Evolutionary conservation across 2,797 vertebrate genomes (phyloP).

Genomic region (Chelidonichthys spinosus): DNA sequence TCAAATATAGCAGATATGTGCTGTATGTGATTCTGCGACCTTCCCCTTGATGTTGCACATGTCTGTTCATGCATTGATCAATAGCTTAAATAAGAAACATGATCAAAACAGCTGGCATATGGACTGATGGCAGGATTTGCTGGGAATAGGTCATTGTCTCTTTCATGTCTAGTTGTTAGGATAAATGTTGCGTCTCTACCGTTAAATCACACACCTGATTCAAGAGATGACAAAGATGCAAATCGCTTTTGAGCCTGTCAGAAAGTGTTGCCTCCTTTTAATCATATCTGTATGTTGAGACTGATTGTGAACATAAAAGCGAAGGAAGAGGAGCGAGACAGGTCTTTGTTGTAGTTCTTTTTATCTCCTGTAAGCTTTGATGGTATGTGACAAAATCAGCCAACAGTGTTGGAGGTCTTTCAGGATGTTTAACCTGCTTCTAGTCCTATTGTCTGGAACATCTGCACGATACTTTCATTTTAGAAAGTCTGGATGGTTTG

Average conservation of each 20-base stretch:
- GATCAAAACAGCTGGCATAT: slow-evolving; percentile 3
- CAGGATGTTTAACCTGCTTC: slow-evolving; percentile 49
- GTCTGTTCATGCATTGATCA: background rate
- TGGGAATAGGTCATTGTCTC: slow-evolving; percentile 7
- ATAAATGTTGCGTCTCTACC: slow-evolving; percentile 4
- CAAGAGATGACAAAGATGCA: slow-evolving; percentile 3
- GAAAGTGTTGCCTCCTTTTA: slow-evolving; percentile 17
- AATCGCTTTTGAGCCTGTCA: slow-evolving; percentile 7
- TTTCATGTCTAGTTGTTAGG: slow-evolving; percentile 19
- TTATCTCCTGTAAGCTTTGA: slow-evolving; percentile 37
- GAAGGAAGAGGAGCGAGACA: slow-evolving; percentile 8
- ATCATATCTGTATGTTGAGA: slow-evolving; percentile 22
- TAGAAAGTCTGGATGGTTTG: slow-evolving; percentile 56
- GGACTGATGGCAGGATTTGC: slow-evolving; percentile 22
- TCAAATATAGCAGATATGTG: slow-evolving; percentile 6
- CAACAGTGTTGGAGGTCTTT: slow-evolving; percentile 44
- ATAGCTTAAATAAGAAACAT: slow-evolving; percentile 10
- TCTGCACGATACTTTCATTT: slow-evolving; percentile 63
- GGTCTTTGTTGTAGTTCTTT: slow-evolving; percentile 41
- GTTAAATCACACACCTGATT: slow-evolving; percentile 17
- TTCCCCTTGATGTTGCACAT: slow-evolving; percentile 6
- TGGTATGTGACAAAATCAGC: slow-evolving; percentile 49
- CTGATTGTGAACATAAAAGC: slow-evolving; percentile 39
- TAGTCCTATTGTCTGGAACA: slow-evolving; percentile 28
- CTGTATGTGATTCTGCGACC: slow-evolving; percentile 11